Percentiles rank a stretch among this genome's conserved stretches.
Evolutionary conservation across 2,113 vertebrate genomes (phyloP).

Genomic region (Empidonax traillii): DNA sequence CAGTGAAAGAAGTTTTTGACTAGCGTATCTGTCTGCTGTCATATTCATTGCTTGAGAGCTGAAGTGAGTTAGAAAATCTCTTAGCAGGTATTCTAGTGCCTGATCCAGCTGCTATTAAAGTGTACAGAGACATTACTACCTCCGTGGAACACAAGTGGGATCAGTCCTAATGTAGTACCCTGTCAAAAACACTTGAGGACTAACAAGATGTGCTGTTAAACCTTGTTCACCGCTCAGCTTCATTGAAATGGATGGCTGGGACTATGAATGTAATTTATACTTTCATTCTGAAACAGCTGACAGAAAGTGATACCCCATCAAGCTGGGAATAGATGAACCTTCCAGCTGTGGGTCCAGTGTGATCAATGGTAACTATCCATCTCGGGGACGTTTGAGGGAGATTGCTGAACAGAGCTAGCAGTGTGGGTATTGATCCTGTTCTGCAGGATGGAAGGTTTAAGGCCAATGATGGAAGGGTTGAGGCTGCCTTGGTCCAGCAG

Average conservation of each 20-base stretch:
- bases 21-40: neutral
- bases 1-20: neutral
- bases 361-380: constrained; percentile 2
- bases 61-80: neutral
- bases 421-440: neutral
- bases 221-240: neutral
- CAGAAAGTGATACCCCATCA: constrained; percentile 15
- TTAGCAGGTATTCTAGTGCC: neutral
- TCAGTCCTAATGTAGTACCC: neutral
- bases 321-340: constrained; percentile 21
- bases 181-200: neutral
- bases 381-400: neutral
- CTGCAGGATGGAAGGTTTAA: neutral
- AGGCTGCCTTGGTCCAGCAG: neutral
- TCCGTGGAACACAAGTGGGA: rapidly evolving
- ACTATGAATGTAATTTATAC: constrained; percentile 30
- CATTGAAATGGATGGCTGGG: neutral
- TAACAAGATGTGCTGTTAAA: neutral
- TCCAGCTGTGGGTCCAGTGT: neutral
- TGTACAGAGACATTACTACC: neutral
- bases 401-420: neutral
- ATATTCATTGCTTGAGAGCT: neutral
- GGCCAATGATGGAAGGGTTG: neutral
- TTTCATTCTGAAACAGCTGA: constrained; percentile 31
- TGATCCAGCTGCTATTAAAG: neutral